phyloP scores from a whole-genome alignment of 2,888 invertebrate genomes.

The Orgyia antiqua region DNA sequence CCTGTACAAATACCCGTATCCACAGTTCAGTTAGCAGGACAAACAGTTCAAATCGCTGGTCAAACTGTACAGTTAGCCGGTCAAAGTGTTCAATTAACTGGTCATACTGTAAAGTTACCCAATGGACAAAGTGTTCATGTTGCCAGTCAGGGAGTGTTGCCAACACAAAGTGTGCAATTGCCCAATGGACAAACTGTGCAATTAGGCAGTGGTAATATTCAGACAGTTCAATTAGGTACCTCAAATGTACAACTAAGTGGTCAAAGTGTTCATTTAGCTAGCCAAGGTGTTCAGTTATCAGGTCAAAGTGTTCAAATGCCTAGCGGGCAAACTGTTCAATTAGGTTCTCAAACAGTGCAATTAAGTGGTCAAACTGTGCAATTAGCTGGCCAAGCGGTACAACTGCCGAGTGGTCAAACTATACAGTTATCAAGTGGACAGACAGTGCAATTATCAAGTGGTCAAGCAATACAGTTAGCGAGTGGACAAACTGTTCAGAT shows the following conservation, averaged over 20 bases:
- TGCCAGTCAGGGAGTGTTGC: slow-evolving; percentile 52
- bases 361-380: slow-evolving; percentile 40
- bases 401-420: slow-evolving; percentile 71
- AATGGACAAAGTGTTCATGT: slow-evolving; percentile 63
- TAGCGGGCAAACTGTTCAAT: slow-evolving; percentile 34
- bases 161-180: slow-evolving; percentile 48
- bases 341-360: slow-evolving; percentile 31
- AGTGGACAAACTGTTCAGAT: slow-evolving; percentile 58
- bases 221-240: slow-evolving; percentile 32
- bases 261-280: slow-evolving; percentile 42
- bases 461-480: slow-evolving; percentile 54
- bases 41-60: slow-evolving; percentile 56
- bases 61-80: slow-evolving; percentile 62
- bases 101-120: slow-evolving; percentile 67
- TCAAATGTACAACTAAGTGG: slow-evolving; percentile 36
- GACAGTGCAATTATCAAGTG: slow-evolving; percentile 53
- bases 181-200: slow-evolving; percentile 58
- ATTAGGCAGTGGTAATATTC: slow-evolving; percentile 43
- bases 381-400: slow-evolving; percentile 53
- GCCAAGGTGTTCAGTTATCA: slow-evolving; percentile 17
- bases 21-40: slow-evolving; percentile 54
- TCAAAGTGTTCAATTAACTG: slow-evolving; percentile 61
- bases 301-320: slow-evolving; percentile 44
- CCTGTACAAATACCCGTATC: slow-evolving; percentile 56
- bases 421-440: slow-evolving; percentile 57